phyloP scores from a whole-genome alignment of 2,888 invertebrate species.

The Aphidius colemani region DNA sequence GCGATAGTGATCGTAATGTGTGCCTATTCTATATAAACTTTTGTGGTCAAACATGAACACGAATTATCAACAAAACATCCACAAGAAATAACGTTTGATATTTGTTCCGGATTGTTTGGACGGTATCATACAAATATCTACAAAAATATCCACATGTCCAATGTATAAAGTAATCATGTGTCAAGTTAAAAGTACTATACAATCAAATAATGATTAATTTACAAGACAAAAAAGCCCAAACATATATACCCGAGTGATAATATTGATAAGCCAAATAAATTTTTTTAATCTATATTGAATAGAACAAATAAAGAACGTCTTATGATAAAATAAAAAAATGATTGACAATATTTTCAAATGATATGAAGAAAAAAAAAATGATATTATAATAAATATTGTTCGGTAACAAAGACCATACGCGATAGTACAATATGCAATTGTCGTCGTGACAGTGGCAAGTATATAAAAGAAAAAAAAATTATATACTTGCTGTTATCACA shows the following conservation, averaged over 20 bases:
- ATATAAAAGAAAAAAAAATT: not conserved
- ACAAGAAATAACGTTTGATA: constrained; percentile 2
- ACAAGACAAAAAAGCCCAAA: not conserved
- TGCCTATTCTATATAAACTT: too few relatives aligned
- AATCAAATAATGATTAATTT: not conserved
- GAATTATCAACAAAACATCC: not conserved
- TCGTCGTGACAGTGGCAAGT: too few relatives aligned
- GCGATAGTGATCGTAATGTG: constrained; percentile 11
- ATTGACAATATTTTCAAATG: too few relatives aligned
- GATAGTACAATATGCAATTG: too few relatives aligned
- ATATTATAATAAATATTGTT: not conserved
- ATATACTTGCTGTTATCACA: constrained; percentile 11
- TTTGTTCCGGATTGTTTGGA: constrained; percentile 17
- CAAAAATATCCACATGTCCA: not conserved
- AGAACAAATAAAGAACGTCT: too few relatives aligned
- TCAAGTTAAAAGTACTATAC: too few relatives aligned
- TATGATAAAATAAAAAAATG: too few relatives aligned
- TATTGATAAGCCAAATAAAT: not conserved
- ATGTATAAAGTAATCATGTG: too few relatives aligned
- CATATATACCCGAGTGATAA: not conserved
- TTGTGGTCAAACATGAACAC: constrained; percentile 10
- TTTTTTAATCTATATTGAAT: not conserved
- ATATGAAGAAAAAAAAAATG: not conserved
- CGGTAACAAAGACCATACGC: too few relatives aligned
- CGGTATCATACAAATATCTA: not conserved